Evolutionary conservation across 2,888 invertebrate genomes (phyloP), one percentile per base, ranked within the genome.

Genomic region (Calameuta idolon): DNA sequence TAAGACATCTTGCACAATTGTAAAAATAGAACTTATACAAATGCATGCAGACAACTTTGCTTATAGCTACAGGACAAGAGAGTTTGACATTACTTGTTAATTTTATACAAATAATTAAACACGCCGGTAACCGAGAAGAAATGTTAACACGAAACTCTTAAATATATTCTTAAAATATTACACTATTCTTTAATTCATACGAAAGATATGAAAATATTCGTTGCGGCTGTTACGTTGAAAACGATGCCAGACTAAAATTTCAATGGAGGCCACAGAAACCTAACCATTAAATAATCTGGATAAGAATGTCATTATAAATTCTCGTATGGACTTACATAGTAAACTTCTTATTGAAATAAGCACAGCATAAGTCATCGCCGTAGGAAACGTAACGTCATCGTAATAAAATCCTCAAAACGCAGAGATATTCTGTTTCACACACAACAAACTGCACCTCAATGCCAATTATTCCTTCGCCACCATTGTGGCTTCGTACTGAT

Each of bases 221-320:
- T 34, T 71, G 12, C 71, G 71, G 34, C 71, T 34, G 71, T 33
- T 30, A 34, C 35, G 74, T 30, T 34, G 12, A 76, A 34, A 35
- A 69, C 31, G 85, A 84, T 85, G 84, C 81, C 82, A 83, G 78
- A 81, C 68, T 34, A 81, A 84, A 79, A 80, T 80, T 78, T 83
- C 85, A 88, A 88, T 88, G 88, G 88, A 87, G 85, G 88, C 85
- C 85, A 83, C 77, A 34, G 78, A 78, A 85, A 85, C 87, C 87
- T 88, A 88, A 88, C 88, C 88, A 88, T 82, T 81, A 88, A 88
- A 88, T 83, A 78, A 81, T 55, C n/a, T 15, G n/a, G 40, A 55
- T 55, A 23, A 55, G 55, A 55, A 23, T 23, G 23, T 55, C 23
- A 55, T 55, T 55, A 55, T 55, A 74, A 78, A 77, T 74, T 77